Percentiles rank a stretch among this genome's conserved stretches.
Conservation (phyloP, 1,140 invertebrate genomes). For the Zaprionus inermis region DNA sequence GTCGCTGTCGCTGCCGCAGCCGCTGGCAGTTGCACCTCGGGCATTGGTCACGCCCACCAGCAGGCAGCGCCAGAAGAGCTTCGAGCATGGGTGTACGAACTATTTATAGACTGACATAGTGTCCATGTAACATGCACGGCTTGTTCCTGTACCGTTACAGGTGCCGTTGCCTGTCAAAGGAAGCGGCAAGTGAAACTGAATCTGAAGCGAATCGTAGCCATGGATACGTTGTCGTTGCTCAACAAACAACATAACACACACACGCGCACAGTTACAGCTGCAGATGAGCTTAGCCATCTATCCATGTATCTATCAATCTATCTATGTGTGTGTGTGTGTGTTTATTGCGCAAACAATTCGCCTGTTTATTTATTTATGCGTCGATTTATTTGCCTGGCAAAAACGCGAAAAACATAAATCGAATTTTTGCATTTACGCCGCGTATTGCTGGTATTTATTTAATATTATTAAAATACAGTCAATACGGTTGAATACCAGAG, state of each 20-base stretch:
- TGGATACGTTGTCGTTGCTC: slow-evolving; percentile 35
- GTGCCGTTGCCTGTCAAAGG: slow-evolving; percentile 27
- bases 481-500: slow-evolving; percentile 2
- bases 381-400: slow-evolving; percentile 57
- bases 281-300: slow-evolving; percentile 22
- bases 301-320: slow-evolving; percentile 12
- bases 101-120: slow-evolving; percentile 55
- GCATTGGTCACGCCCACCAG: slow-evolving; percentile 18
- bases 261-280: slow-evolving; percentile 16
- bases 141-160: not conserved
- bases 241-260: slow-evolving; percentile 26
- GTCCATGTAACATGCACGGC: slow-evolving; percentile 35
- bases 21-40: slow-evolving; percentile 41
- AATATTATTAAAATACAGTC: slow-evolving; percentile 35
- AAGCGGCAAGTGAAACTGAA: slow-evolving; percentile 23
- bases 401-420: not conserved
- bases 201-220: slow-evolving; percentile 33
- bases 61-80: not conserved
- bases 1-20: slow-evolving; percentile 16
- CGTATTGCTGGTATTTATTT: slow-evolving; percentile 10
- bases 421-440: slow-evolving; percentile 17
- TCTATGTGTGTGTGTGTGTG: slow-evolving; percentile 44
- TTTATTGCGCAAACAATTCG: slow-evolving; percentile 75
- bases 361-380: slow-evolving; percentile 69
- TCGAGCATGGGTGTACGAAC: slow-evolving; percentile 1